Base-by-base conservation (phyloP, 2,113 vertebrate genomes). In the Amia ocellicauda region DNA sequence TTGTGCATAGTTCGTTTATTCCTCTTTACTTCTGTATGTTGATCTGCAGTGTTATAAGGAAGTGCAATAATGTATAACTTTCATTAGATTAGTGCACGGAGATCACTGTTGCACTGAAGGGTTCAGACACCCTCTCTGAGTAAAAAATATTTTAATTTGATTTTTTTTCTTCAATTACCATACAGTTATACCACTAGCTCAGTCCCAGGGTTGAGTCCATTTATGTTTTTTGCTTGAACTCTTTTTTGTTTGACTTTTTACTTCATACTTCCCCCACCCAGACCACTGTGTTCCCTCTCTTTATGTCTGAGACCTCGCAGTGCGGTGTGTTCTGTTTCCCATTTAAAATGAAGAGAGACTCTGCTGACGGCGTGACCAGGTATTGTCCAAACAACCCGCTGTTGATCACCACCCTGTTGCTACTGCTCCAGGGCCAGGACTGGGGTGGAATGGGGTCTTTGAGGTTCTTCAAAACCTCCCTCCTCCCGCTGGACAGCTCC, bases 191-290 rank as follows among this genome's bases (percentile, higher is more conserved):
- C 59, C 55, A 75, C 73, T 74, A 3, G 67, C 80, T 87, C 84
- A 84, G 74, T 87, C 72, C 76, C 77, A 81, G 66, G 71, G 73
- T 84, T 78, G 80, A 86, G 85, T 88, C 85, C 80, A 78, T 78
- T 72, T 64, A 80, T 69, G 69, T 73, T 77, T 83, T 81, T 78
- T 74, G 82, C 81, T 74, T 73, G 70, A 78, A 74, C 41, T 62
- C 24, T 31, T 22, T 20, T 26, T 60, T 36, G 24, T 58, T 62
- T 65, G 67, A 36, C 7, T 63, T n/a, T 49, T 9, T 22, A 57
- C 71, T 81, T 98, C 95, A 98, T 90, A 95, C 94, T 78, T 98
- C 96, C 2, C 93, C 95, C 11, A 98, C 93, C 96, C 96, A 98
- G 70, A 98, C 93, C 55, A 90, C 86, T 54, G 92, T 91, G 85